A percentile compares a stretch with the other conserved stretches of the same genome.
phyloP scores from a whole-genome alignment of 1,140 invertebrate species.

The Metaphire vulgaris region DNA sequence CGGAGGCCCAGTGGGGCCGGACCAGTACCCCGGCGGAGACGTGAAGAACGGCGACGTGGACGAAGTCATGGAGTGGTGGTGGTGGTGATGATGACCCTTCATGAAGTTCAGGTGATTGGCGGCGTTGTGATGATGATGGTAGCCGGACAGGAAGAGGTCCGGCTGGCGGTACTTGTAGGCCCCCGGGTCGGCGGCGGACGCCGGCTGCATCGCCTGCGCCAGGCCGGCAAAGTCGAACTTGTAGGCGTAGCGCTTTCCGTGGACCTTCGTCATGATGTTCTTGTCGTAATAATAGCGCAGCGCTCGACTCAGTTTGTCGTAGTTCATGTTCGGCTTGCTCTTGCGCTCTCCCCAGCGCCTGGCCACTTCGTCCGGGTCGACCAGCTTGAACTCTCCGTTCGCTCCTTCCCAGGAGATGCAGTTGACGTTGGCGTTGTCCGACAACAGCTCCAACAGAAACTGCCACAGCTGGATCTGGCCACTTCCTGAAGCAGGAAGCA shows the following conservation, averaged over 20 bases:
- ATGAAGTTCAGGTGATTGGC: slow-evolving; percentile 27
- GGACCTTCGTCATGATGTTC: slow-evolving; percentile 61
- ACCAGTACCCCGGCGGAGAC: slow-evolving; percentile 17
- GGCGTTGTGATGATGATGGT: slow-evolving; percentile 20
- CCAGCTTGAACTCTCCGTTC: slow-evolving; percentile 93
- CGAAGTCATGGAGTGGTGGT: slow-evolving; percentile 5
- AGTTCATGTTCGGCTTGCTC: slow-evolving; percentile 99
- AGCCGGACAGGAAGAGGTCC: slow-evolving; percentile 28
- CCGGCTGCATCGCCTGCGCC: slow-evolving; percentile 50
- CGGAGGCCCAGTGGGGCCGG: slow-evolving; percentile 8
- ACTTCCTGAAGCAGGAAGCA: too few relatives aligned
- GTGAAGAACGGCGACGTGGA: slow-evolving; percentile 19
- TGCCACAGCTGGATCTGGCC: slow-evolving; percentile 96
- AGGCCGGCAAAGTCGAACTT: slow-evolving; percentile 84
- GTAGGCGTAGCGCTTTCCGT: slow-evolving; percentile 84
- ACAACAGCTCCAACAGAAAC: slow-evolving; percentile 90
- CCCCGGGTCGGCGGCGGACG: slow-evolving; percentile 14
- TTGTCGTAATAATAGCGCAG: slow-evolving; percentile 68
- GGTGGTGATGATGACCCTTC: slow-evolving; percentile 1
- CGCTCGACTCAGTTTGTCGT: slow-evolving; percentile 94
- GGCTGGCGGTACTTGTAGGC: slow-evolving; percentile 29
- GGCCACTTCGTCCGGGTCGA: slow-evolving; percentile 95
- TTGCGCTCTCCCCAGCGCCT: slow-evolving; percentile 95
- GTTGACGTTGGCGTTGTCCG: slow-evolving; percentile 69
- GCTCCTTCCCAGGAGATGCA: slow-evolving; percentile 95